phyloP scores from a whole-genome alignment of 2,888 invertebrate species.

The Macaria liturata region DNA sequence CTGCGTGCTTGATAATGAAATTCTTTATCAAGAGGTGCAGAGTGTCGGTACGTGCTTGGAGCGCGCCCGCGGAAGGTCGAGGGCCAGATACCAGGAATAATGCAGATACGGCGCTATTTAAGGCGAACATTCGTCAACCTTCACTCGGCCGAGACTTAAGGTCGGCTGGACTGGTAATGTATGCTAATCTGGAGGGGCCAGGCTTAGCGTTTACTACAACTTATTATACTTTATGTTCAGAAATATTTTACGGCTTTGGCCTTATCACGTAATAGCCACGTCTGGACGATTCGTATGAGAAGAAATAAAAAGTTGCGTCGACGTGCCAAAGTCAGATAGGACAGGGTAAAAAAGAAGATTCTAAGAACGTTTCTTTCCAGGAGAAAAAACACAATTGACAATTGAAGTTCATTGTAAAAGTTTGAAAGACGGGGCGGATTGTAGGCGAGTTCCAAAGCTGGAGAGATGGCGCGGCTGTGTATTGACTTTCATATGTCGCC shows the following conservation, averaged over 20 bases:
- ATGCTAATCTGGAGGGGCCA: conserved; percentile 29
- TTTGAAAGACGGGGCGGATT: not conserved
- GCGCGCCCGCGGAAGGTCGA: conserved; percentile 44
- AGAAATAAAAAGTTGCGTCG: too few species aligned
- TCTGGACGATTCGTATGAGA: too few species aligned
- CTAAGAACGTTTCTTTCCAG: too few species aligned
- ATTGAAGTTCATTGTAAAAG: conserved; percentile 5
- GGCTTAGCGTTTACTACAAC: conserved; percentile 1
- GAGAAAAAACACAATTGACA: not conserved
- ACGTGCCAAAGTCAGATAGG: too few species aligned
- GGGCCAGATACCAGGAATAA: conserved; percentile 26
- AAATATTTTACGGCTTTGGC: too few species aligned
- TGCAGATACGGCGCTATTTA: conserved; percentile 27
- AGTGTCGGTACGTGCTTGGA: conserved; percentile 60
- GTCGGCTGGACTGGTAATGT: conserved; percentile 23
- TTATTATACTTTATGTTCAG: not conserved
- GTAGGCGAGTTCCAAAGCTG: conserved; percentile 8
- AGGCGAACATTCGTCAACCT: conserved; percentile 29
- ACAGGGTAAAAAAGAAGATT: too few species aligned
- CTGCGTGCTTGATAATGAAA: conserved; percentile 68
- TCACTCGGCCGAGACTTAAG: conserved; percentile 19
- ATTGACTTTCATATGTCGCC: conserved; percentile 24
- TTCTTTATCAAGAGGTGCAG: conserved; percentile 70
- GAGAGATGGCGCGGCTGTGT: conserved; percentile 10
- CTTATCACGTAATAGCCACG: too few species aligned